These are phyloP conservation scores for Balearica regulorum DNA, from an alignment of 2,797 vertebrate species.

Conservation along the genomic window DNA sequence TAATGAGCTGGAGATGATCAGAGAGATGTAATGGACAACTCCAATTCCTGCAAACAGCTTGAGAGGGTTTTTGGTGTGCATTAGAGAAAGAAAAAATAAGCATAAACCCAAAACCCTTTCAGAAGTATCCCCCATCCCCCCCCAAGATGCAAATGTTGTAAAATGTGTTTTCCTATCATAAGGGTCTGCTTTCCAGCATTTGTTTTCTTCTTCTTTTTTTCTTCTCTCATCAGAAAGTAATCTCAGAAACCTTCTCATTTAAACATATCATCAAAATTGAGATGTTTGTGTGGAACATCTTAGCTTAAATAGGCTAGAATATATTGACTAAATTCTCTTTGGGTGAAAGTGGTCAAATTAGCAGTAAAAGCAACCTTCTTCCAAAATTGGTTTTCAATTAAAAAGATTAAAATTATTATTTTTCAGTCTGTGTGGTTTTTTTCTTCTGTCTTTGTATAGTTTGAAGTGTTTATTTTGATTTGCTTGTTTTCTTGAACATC, in stretches of 20 bases:
- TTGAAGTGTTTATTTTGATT: background rate
- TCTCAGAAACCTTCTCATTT: background rate
- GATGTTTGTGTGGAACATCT: background rate
- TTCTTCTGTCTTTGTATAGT: background rate
- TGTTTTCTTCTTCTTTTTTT: background rate
- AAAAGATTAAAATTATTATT: background rate
- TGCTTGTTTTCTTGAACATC: background rate
- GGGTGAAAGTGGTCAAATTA: background rate
- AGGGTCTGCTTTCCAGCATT: background rate
- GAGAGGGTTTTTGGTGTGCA: background rate
- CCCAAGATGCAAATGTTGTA: background rate
- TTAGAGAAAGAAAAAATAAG: background rate
- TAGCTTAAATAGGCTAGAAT: background rate
- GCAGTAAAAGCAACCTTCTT: background rate
- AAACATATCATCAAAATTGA: background rate
- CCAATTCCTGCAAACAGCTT: background rate
- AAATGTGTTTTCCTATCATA: background rate
- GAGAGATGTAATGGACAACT: slow-evolving; percentile 9
- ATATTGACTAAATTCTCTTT: background rate
- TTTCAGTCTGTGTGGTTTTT: background rate
- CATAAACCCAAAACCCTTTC: background rate
- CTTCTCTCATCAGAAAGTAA: background rate
- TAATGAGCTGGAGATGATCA: slow-evolving; percentile 47
- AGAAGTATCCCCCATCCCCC: background rate
- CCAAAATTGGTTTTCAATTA: background rate